phyloP scores from a whole-genome alignment of 2,113 vertebrate species.

The Proterorhinus semilunaris region DNA sequence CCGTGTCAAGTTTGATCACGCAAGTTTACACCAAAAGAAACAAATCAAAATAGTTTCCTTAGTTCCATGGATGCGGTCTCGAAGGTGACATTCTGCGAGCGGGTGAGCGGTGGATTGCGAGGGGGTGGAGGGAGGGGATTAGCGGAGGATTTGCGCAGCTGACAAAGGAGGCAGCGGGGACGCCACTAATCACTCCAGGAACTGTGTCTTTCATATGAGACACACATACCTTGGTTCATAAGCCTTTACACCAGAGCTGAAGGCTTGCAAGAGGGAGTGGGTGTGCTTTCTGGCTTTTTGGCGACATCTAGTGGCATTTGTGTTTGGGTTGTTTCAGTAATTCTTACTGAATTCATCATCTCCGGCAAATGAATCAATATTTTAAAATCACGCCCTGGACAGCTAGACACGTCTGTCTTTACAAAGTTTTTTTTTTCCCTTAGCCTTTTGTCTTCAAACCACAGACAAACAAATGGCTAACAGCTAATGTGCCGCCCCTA shows the following conservation, averaged over 20 bases:
- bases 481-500: too few species aligned
- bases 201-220: constrained; percentile 51
- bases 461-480: too few species aligned
- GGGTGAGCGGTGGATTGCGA: constrained; percentile 50
- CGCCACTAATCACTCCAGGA: constrained; percentile 42
- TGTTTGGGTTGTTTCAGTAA: background rate
- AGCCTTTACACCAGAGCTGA: constrained; percentile 9
- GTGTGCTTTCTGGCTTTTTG: background rate
- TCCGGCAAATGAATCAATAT: too few species aligned
- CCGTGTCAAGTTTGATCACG: constrained; percentile 17
- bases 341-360: too few species aligned
- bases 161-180: constrained; percentile 26
- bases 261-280: background rate
- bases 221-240: constrained; percentile 1
- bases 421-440: too few species aligned
- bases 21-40: constrained; percentile 21
- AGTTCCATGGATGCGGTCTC: constrained; percentile 22
- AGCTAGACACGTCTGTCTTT: too few species aligned
- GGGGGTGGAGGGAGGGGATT: constrained; percentile 51
- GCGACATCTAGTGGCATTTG: background rate
- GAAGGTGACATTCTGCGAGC: constrained; percentile 46
- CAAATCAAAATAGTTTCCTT: constrained; percentile 29
- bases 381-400: too few species aligned
- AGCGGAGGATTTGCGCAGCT: constrained; percentile 67
- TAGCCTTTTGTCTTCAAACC: too few species aligned